A percentile compares a stretch with the other conserved stretches of the same genome.
Conservation (phyloP, 1,140 invertebrate species). For the Drusus annulatus region DNA sequence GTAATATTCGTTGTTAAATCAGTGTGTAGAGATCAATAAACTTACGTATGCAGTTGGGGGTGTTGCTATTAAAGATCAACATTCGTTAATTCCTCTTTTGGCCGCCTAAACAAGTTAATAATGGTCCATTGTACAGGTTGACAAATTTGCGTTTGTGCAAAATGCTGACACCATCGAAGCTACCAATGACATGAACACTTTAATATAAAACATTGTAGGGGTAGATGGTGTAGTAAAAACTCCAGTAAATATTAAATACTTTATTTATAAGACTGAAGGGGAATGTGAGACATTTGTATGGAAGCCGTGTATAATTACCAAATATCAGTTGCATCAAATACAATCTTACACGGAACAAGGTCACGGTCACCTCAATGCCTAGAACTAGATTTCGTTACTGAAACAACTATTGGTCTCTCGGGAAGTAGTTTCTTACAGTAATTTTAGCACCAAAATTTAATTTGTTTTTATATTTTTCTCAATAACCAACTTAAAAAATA, state of each 20-base stretch:
- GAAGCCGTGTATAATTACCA: conserved; percentile 9
- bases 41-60: no score
- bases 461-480: conserved; percentile 29
- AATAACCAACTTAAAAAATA: conserved; percentile 28
- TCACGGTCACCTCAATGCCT: conserved; percentile 44
- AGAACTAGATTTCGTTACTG: conserved; percentile 43
- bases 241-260: conserved; percentile 48
- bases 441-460: conserved; percentile 56
- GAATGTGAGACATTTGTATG: conserved; percentile 39
- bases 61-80: no score
- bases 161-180: no score
- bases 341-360: conserved; percentile 23
- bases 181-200: no score
- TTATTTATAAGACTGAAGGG: conserved; percentile 52
- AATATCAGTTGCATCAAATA: conserved; percentile 28
- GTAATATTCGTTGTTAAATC: no score
- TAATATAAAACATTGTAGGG: no score
- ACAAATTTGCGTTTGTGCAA: no score
- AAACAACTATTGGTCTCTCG: conserved; percentile 54
- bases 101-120: no score
- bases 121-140: no score
- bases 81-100: no score
- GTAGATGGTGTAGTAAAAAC: no score
- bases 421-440: conserved; percentile 45
- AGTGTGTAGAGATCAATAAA: no score